Evolutionary conservation across 2,888 invertebrate species (phyloP), one percentile per base, ranked within the genome.

Genomic region (Aplocera efformata): DNA sequence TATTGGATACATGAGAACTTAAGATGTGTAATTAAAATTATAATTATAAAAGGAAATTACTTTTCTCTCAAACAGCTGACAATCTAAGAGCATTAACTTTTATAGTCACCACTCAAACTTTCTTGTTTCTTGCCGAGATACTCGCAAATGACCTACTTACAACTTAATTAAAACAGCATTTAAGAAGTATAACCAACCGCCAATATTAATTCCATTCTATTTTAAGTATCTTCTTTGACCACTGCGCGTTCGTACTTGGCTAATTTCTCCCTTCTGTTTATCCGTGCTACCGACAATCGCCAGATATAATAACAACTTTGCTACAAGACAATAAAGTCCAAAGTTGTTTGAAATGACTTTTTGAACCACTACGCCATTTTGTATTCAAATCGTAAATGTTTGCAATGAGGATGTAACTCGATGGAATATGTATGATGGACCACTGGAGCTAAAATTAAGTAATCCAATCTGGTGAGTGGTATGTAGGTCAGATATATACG

Each of bases 221-320:
- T 7, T 3, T 17, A 10, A 1, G 10, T 4, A 7, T 40, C 4
- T 31, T 42, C 43, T 34, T 10, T 30, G 7, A 22, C 6, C 7
- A 26, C 9, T 27, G 23, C 20, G 25, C 13, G 35, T 26, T 43
- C 29, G 49, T 45, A 46, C 48, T 48, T 38, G 35, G 48, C 45
- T 53, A 48, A 53, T 50, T 48, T 42, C 36, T 37, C 37, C 35
- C 38, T 38, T 48, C 42, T 45, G 49, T 53, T 47, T 53, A 49
- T 50, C 39, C 48, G 31, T 40, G 48, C 28, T 41, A 48, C 42
- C 25, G 27, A 38, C 33, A 23, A 28, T 38, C 8, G 17, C 10
- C 11, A 38, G 32, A 8, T 9, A 17, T 8, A 41, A 10, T 43
- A 25, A 25, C 23, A 8, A 25, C 33, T 22, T 36, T 50, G 48